Base-by-base conservation (phyloP, 2,888 invertebrate species). In the Apotomis betuletana region DNA sequence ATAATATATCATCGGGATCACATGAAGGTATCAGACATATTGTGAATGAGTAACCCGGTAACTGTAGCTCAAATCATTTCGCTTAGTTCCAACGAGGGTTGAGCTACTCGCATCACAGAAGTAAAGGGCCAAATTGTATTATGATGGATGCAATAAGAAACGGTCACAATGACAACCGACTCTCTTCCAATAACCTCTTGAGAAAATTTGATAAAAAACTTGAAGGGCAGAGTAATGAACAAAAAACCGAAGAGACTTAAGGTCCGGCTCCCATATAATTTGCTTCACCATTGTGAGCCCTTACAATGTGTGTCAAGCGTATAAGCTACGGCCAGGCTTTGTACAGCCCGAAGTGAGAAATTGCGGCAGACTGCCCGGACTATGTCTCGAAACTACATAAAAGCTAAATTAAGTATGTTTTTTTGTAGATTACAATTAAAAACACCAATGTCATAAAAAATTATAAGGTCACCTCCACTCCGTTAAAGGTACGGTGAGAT, bases 211-310 rank as follows among this genome's bases (percentile, higher is more conserved):
- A 54, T 58, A 46, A 63, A 54, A 63, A 61, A 67, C 67, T 67
- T 58, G 46, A 62, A 38, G 65, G 51, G 55, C 61, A 55, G 65
- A 52, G 44, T 51, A 38, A 63, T 57, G 57, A 67, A 71, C 71
- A 67, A 68, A 71, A 67, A 72, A 72, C 67, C 72, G 62, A 36
- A 52, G 58, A 60, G 41, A 63, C 9, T 46, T 58, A 61, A 67
- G 71, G 51, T 10, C 36, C 62, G 67, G 62, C 36, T 63, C 62
- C 58, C 58, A 72, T 75, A 71, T 73, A 76, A 71, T 75, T 76
- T 76, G 76, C 74, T 63, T 60, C 67, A 59, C 75, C 54, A 67
- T 74, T 75, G 75, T 76, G 54, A 46, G 63, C 61, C 58, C 46
- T 69, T 58, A 74, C 75, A 74, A 76, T 72, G 69, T 70, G 67